phyloP scores from a whole-genome alignment of 2,113 vertebrate species.

The Microtus pennsylvanicus region DNA sequence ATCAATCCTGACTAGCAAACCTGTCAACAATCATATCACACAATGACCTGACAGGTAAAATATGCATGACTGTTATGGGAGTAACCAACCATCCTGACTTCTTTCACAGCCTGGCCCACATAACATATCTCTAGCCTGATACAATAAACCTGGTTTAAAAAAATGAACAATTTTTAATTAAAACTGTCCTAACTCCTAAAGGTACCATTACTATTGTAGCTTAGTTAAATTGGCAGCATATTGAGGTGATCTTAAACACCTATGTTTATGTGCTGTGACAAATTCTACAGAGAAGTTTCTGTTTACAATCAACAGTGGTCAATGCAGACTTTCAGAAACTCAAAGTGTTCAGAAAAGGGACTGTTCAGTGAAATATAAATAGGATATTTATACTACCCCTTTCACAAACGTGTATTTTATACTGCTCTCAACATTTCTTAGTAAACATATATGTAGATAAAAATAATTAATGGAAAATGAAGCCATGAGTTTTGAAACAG shows the following conservation, averaged over 20 bases:
- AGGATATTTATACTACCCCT: neutral
- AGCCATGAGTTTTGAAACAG: neutral
- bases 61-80: neutral
- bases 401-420: neutral
- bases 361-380: neutral
- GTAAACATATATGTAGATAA: neutral
- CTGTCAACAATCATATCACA: neutral
- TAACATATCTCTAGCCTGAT: neutral
- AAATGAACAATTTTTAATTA: neutral
- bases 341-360: neutral
- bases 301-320: neutral
- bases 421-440: neutral
- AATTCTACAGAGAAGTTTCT: neutral
- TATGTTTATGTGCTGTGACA: neutral
- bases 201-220: neutral
- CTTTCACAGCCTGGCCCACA: neutral
- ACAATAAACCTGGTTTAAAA: neutral
- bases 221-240: neutral
- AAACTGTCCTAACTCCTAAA: neutral
- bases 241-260: neutral
- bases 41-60: neutral
- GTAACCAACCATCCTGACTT: neutral
- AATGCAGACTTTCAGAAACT: neutral
- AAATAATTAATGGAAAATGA: neutral
- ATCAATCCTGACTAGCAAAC: neutral